Base-by-base conservation (phyloP, 2,888 invertebrate species). In the Pardosa pseudoannulata region DNA sequence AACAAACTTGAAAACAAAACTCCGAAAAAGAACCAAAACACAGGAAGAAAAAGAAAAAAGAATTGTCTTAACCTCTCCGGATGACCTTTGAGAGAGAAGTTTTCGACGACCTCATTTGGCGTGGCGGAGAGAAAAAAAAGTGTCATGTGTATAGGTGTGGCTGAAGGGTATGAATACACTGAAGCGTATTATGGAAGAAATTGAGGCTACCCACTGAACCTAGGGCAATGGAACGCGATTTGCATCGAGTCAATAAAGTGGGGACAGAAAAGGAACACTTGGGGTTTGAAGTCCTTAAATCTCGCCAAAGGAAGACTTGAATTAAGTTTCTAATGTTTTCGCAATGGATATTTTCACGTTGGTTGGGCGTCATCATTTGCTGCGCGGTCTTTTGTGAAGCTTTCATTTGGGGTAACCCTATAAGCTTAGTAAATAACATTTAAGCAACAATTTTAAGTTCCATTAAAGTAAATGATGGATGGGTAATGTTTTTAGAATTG, bases 201-300 rank as follows among this genome's bases (percentile, higher is more conserved):
- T 70, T 39, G 41, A 70, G 70, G 70, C 70, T 70, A 70, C 70
- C 70, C 41, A 70, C 70, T 70, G 70, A 70, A 70, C 70, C 70
- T 27, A 70, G 70, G 70, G 70, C 70, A 70, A 70, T 70, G 32
- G 70, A 27, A 70, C 70, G 39, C 11, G 28, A 70, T 70, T 70
- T 70, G 70, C 70, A 70, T 70, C 16, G 16, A 16, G 70, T 23
- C 39, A 67, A 56, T 56, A 56, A 23, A 56, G 56, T 23, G 56
- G 3, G 56, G 56, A 56, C 23, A 56, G 3, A 56, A 46, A 46
- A 56, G 23, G 23, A 56, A 19, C 13, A 3, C 23, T 56, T 19
- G n/a, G 2, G 46, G 5, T 46, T n/a, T 46, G 36, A 36, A 36
- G 36, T 7, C 9, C 36, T 36, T 7, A 36, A 36, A 36, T 36